Conservation (phyloP, 1,140 invertebrate genomes). For the Zaprionus kolodkinae region DNA sequence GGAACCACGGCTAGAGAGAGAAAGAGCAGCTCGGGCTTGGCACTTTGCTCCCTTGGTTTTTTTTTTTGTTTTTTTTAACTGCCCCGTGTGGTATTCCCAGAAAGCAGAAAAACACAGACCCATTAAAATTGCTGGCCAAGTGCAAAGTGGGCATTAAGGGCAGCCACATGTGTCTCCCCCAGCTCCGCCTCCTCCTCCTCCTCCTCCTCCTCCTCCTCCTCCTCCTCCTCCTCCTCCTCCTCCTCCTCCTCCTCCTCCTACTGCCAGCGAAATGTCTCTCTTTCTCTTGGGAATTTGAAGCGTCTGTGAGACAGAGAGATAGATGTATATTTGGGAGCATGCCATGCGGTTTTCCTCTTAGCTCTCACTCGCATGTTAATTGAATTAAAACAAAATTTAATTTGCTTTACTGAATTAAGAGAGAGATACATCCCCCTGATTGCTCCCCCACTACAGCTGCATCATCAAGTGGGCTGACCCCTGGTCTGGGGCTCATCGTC, state of each 20-base stretch:
- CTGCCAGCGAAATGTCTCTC: background rate
- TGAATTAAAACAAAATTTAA: conserved; percentile 73
- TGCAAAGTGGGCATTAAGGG: conserved; percentile 63
- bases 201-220: background rate
- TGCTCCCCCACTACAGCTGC: too few species aligned
- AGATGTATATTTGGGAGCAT: conserved; percentile 17
- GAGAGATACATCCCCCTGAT: background rate
- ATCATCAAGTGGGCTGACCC: conserved; percentile 33
- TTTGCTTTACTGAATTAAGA: conserved; percentile 65
- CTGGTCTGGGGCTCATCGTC: background rate
- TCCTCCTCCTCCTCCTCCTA: conserved; percentile 7
- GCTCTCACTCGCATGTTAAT: conserved; percentile 48
- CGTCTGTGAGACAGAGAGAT: conserved; percentile 9
- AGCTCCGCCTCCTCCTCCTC: background rate
- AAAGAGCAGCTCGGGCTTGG: background rate
- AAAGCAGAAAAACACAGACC: conserved; percentile 35
- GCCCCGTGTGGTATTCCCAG: conserved; percentile 55
- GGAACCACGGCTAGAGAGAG: background rate
- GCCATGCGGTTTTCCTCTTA: background rate
- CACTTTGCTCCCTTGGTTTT: background rate
- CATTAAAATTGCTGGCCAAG: conserved; percentile 58
- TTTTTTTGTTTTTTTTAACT: conserved; percentile 36
- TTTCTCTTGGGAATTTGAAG: background rate
- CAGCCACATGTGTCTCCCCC: conserved; percentile 8
- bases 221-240: background rate